Percentiles rank a stretch among this genome's conserved stretches.
Conservation (phyloP, 2,113 vertebrate species). For the Oncorhynchus keta region DNA sequence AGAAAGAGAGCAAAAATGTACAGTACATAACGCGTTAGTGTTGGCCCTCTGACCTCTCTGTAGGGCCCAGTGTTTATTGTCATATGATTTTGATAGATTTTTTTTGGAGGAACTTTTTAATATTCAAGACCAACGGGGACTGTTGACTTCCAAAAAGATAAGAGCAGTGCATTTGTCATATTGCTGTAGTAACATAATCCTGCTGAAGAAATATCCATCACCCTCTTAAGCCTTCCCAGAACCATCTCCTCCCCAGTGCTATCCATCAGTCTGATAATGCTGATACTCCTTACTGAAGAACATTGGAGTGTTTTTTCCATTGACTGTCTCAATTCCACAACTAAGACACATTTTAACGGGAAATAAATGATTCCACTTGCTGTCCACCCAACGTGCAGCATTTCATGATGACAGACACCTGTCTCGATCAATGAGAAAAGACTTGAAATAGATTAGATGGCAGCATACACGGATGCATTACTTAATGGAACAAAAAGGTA, state of each 20-base stretch:
- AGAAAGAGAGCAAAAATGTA: background rate
- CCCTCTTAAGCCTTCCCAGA: background rate
- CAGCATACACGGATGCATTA: too few species aligned
- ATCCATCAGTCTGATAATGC: background rate
- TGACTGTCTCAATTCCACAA: slow-evolving; percentile 17
- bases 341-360: slow-evolving; percentile 16
- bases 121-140: background rate
- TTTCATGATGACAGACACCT: too few species aligned
- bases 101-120: background rate
- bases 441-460: too few species aligned
- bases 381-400: background rate
- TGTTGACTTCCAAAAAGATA: slow-evolving; percentile 17
- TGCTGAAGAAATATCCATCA: background rate
- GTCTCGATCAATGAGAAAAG: too few species aligned
- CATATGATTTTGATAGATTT: background rate
- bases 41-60: background rate
- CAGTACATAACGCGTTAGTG: background rate
- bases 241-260: slow-evolving; percentile 10
- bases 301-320: background rate
- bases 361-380: background rate
- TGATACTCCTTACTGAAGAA: too few species aligned
- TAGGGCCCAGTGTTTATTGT: background rate
- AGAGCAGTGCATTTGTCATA: slow-evolving; percentile 7
- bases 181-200: background rate
- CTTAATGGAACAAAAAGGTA: too few species aligned